phyloP scores from a whole-genome alignment of 2,113 vertebrate species.

The Potamarius usumacintae region DNA sequence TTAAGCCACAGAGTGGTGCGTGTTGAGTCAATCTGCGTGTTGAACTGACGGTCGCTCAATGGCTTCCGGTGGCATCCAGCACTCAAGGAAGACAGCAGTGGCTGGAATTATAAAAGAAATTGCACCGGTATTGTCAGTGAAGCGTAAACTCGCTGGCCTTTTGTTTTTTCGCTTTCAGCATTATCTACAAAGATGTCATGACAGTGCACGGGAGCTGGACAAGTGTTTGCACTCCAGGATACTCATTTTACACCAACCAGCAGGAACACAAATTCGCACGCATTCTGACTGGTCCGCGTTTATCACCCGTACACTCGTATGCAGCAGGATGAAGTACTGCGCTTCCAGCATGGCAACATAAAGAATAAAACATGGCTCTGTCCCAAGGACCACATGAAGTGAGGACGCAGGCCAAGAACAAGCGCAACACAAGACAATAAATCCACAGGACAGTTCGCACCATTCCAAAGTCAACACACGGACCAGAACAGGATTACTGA shows the following conservation, averaged over 20 bases:
- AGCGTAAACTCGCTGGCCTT: neutral
- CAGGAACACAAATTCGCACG: too few relatives aligned
- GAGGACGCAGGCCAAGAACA: neutral
- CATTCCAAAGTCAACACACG: neutral
- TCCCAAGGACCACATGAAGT: neutral
- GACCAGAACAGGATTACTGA: too few relatives aligned
- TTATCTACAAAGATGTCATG: neutral
- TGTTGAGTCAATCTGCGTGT: neutral
- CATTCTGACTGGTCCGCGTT: too few relatives aligned
- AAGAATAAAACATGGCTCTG: neutral
- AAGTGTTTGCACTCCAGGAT: too few relatives aligned
- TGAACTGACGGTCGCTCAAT: neutral
- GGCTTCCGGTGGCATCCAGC: neutral
- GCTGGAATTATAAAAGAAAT: neutral
- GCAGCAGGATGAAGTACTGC: neutral
- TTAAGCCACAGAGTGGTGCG: neutral
- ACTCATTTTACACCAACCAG: neutral
- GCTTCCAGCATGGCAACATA: neutral
- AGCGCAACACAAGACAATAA: conserved; percentile 1
- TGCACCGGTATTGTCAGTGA: neutral
- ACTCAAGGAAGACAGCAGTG: neutral
- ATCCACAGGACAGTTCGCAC: neutral
- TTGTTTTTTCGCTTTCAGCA: neutral
- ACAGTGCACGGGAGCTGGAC: neutral
- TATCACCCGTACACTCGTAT: too few relatives aligned